Conservation (phyloP, 2,797 vertebrate species). For the Setipinna tenuifilis region DNA sequence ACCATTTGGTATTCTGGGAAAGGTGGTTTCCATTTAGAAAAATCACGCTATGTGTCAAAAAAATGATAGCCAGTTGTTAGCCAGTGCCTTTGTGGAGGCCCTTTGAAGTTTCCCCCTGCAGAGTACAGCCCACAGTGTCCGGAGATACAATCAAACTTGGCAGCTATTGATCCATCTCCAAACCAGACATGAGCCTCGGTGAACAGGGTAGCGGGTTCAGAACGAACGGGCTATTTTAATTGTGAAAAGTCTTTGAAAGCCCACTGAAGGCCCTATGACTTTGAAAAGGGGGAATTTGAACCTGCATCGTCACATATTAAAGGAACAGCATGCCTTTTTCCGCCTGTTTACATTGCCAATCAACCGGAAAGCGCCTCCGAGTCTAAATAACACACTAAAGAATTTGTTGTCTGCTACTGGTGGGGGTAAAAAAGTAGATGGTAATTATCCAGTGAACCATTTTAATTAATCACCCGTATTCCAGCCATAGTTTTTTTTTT, state of each 20-base stretch:
- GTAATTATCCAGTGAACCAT: slow-evolving; percentile 44
- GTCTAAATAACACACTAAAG: slow-evolving; percentile 44
- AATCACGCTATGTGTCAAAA: slow-evolving; percentile 70
- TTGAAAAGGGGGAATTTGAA: slow-evolving; percentile 52
- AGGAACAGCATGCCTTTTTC: background rate
- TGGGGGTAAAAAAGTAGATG: slow-evolving; percentile 45
- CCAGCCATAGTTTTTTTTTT: background rate
- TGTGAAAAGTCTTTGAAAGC: slow-evolving; percentile 65
- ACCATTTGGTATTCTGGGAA: slow-evolving; percentile 2
- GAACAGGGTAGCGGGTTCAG: slow-evolving; percentile 72
- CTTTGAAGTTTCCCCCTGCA: slow-evolving; percentile 72
- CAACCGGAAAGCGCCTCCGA: background rate
- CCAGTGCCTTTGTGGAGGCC: slow-evolving; percentile 64
- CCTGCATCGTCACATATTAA: slow-evolving; percentile 26
- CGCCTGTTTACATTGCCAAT: background rate
- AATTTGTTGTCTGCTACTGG: slow-evolving; percentile 32
- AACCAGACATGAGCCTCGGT: slow-evolving; percentile 67
- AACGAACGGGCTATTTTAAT: slow-evolving; percentile 70
- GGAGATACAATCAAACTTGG: slow-evolving; percentile 73
- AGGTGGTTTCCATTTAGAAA: slow-evolving; percentile 66
- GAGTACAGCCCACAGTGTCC: slow-evolving; percentile 72
- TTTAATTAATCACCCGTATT: background rate
- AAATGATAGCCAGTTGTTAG: slow-evolving; percentile 67
- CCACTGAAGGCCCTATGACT: slow-evolving; percentile 48
- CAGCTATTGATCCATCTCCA: slow-evolving; percentile 75